Conservation (phyloP, 2,797 vertebrate species). For the Cossypha heuglini region DNA sequence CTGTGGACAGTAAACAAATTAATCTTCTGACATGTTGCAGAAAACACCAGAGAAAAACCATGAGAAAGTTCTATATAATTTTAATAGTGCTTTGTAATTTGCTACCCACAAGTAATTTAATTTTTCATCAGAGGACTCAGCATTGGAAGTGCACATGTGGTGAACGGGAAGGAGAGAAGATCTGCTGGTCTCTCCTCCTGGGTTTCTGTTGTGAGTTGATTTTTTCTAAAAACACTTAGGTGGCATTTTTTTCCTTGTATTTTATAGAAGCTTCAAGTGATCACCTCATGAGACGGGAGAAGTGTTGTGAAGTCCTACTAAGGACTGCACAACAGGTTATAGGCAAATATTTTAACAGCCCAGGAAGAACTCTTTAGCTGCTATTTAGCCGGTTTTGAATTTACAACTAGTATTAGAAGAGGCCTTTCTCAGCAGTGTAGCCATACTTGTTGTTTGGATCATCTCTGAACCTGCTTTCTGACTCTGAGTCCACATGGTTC, state of each 20-base stretch:
- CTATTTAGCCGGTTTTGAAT: neutral
- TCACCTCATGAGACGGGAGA: neutral
- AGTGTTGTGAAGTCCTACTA: neutral
- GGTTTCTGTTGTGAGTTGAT: neutral
- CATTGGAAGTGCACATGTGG: neutral
- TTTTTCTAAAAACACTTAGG: neutral
- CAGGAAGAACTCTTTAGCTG: neutral
- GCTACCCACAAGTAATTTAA: neutral
- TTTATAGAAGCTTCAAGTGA: neutral
- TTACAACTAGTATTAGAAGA: neutral
- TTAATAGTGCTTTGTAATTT: neutral
- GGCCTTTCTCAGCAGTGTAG: neutral
- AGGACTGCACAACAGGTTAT: neutral
- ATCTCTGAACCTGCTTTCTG: neutral
- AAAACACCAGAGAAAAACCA: neutral
- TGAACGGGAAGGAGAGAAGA: neutral
- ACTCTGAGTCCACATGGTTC: neutral
- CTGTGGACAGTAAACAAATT: neutral
- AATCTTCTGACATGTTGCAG: neutral
- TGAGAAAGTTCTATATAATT: slow-evolving; percentile 1
- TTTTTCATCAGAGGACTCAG: neutral
- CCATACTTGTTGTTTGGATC: neutral
- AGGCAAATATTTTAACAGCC: neutral
- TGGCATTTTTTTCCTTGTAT: neutral
- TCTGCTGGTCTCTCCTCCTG: neutral